Evolutionary conservation across 2,113 vertebrate species (phyloP).

Genomic region (Ranitomeya imitator): DNA sequence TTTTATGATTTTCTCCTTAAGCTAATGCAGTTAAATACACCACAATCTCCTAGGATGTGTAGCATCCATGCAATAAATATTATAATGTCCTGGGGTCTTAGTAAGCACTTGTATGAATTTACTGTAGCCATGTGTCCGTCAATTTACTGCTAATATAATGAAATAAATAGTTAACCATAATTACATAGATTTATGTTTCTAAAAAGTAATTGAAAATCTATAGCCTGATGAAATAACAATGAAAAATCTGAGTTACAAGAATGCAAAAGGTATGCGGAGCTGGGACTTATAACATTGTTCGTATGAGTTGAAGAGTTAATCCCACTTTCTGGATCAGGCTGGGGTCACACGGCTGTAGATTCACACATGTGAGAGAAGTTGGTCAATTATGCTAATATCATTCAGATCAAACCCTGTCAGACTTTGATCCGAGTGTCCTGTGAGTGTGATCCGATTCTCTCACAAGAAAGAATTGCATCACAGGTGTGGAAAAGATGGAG

Average conservation of each 20-base stretch:
- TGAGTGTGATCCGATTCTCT: no score
- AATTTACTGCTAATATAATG: background rate
- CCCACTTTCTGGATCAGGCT: no score
- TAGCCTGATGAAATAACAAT: background rate
- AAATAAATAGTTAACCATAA: background rate
- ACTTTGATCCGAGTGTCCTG: no score
- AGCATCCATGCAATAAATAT: background rate
- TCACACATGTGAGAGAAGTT: no score
- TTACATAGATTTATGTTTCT: background rate
- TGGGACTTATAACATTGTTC: no score
- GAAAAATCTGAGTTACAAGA: background rate
- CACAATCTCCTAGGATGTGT: background rate
- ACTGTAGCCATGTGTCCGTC: background rate
- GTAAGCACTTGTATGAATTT: background rate
- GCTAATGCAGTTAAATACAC: background rate
- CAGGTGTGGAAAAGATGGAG: no score
- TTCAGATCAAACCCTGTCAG: no score
- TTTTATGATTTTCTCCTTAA: background rate
- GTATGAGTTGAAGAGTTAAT: no score
- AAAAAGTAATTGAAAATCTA: background rate
- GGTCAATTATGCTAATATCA: no score
- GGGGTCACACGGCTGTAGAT: no score
- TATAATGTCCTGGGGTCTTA: background rate
- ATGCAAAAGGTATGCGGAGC: no score
- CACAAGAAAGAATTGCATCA: no score